phyloP scores from a whole-genome alignment of 1,140 invertebrate genomes.

The Plectus sambesii region DNA sequence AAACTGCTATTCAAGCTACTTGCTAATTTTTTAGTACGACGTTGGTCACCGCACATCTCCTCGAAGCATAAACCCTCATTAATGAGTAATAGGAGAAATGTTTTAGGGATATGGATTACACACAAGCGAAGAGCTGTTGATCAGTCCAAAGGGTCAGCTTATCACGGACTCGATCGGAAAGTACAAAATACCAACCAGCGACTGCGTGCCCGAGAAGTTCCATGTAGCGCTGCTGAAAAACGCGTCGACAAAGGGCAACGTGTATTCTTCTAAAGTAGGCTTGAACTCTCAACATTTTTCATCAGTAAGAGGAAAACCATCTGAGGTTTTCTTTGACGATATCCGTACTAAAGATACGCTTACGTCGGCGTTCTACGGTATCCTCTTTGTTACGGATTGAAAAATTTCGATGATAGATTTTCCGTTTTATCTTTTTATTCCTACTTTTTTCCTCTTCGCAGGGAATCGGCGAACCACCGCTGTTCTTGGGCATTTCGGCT shows the following conservation, averaged over 20 bases:
- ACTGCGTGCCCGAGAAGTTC: conserved; percentile 26
- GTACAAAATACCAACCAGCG: conserved; percentile 28
- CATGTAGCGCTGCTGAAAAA: conserved; percentile 28
- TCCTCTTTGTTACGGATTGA: too few relatives aligned
- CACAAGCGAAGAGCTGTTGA: conserved; percentile 31
- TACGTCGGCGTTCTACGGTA: too few relatives aligned
- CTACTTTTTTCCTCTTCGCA: conserved; percentile 10
- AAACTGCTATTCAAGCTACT: too few relatives aligned
- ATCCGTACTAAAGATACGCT: too few relatives aligned
- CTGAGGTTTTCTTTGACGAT: not conserved
- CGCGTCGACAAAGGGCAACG: conserved; percentile 12
- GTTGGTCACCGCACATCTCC: too few relatives aligned
- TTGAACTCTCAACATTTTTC: not conserved
- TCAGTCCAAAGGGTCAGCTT: conserved; percentile 19
- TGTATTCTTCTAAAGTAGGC: conserved; percentile 34
- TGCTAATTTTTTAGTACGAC: too few relatives aligned
- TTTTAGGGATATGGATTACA: conserved; percentile 28
- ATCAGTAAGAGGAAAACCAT: not conserved
- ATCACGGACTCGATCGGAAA: conserved; percentile 15
- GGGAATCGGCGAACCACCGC: conserved; percentile 38
- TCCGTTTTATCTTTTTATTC: not conserved
- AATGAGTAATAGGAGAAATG: too few relatives aligned
- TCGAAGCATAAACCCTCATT: too few relatives aligned
- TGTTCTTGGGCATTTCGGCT: conserved; percentile 22
- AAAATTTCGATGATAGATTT: too few relatives aligned